Conservation (phyloP, 2,113 vertebrate genomes). For the Delphinapterus leucas region DNA sequence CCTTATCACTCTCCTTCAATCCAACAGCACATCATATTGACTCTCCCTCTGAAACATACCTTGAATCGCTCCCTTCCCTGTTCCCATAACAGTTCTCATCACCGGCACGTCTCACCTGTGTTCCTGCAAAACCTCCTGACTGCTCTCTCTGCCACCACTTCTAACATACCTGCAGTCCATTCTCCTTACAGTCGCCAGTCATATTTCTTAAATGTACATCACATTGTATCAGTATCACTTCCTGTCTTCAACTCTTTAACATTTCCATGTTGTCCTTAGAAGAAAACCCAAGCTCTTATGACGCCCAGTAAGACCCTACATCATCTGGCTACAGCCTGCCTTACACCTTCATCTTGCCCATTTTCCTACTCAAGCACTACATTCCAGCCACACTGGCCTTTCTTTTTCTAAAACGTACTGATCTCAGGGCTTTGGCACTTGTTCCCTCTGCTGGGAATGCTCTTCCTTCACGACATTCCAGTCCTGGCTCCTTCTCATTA, state of each 20-base stretch:
- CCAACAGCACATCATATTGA: neutral
- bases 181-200: neutral
- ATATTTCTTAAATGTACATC: neutral
- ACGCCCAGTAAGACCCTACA: rapidly evolving
- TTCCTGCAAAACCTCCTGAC: too few species aligned
- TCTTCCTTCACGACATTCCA: neutral
- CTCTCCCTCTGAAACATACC: neutral
- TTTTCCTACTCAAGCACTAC: neutral
- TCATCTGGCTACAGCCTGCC: neutral
- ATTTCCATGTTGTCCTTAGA: neutral
- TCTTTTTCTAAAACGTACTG: neutral
- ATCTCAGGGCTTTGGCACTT: neutral
- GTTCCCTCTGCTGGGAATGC: neutral
- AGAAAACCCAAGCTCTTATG: neutral
- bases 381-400: neutral
- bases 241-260: neutral
- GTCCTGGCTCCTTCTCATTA: neutral
- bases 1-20: neutral
- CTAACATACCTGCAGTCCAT: neutral
- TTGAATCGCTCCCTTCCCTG: neutral
- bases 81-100: neutral
- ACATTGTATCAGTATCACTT: neutral
- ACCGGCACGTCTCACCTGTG: neutral
- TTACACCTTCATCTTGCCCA: neutral
- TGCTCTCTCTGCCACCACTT: neutral